Evolutionary conservation across 1,140 invertebrate species (phyloP), one percentile per base, ranked within the genome.

Genomic region (Drosophila ogumai): DNA sequence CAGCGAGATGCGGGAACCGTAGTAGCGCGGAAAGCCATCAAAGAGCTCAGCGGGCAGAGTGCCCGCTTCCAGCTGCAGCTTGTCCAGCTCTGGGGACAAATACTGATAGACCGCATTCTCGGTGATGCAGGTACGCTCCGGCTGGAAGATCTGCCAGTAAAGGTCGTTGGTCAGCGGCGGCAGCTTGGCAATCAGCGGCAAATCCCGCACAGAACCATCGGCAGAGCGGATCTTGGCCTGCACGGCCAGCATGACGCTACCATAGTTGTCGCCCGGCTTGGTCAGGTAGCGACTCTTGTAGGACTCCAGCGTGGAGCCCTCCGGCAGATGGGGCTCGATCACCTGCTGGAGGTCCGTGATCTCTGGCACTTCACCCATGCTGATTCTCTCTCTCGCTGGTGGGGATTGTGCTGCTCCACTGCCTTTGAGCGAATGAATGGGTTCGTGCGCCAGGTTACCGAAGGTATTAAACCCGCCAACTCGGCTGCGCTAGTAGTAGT

Each of bases 191-290:
- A 95, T 94, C 0, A 95, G 52, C 56, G 94, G 85, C 12, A 94
- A 68, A 0, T 88, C 86, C 50, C 93, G 81, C 12, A 87, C 57
- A 17, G 85, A 78, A 6, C 92, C 82, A 40, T 81, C 60, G 6
- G 50, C 8, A 34, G 69, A 60, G n/a, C 74, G 77, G 17, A 92
- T 41, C 31, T 79, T 75, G 0, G 87, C 90, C 40, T 69, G 40
- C 2, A 95, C 91, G 7, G 91, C 90, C 2, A 94, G 73, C 68
- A 95, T 94, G 0, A 93, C 77, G 85, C 95, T 95, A 6, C 94
- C 94, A 72, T 95, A 95, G 90, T 95, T 95, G 73, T 95, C 94
- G 1, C 94, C 94, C 0, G 93, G 93, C 47, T 93, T 93, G 7
- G 94, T 94, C 15, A 95, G 60, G 54, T 88, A 92, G 12, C 65